Evolutionary conservation across 2,113 vertebrate species (phyloP), one percentile per base, ranked within the genome.

Genomic region (Nothobranchius kuhntae): DNA sequence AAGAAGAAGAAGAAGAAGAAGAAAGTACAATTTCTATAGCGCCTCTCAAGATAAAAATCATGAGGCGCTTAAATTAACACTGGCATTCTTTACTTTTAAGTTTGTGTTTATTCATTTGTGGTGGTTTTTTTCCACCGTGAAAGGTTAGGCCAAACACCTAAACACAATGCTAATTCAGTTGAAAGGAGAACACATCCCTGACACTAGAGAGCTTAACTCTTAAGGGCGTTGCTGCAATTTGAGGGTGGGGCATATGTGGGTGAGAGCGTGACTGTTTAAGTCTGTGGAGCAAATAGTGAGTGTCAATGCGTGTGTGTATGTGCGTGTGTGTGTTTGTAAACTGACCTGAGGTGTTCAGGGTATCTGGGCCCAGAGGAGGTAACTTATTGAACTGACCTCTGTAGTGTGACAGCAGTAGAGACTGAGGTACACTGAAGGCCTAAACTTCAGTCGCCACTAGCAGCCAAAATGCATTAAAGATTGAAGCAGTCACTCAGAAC

Each of bases 321-420:
- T 64, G 24, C 51, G 13, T 26, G 62, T 80, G 77, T 73, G 66
- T 73, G 61, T 73, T 53, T 9, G 72, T 68, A 79, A 90, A 30
- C 71, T 81, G 68, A 69, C 54, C 71, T 74, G 62, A 81, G 64
- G 67, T 60, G 59, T 71, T 83, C 77, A 84, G 84, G 68, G 67
- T 77, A 77, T 84, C 78, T 73, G 48, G 57, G 55, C 83, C 79
- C 73, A 54, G 63, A 82, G 84, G 75, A 71, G 63, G 50, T 55
- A 71, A 76, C 78, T 88, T 87, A 90, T 91, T 89, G 84, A 71
- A 81, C 61, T 89, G 84, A 88, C 87, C 87, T 89, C 83, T 83
- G 78, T 72, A 67, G 79, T 85, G 87, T 83, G 80, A 84, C 83
- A 89, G 81, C 84, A 75, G 83, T 68, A 24, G 51, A 83, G 83